Evolutionary conservation across 1,140 invertebrate genomes (phyloP), one percentile per base, ranked within the genome.

Genomic region (Atta texana): DNA sequence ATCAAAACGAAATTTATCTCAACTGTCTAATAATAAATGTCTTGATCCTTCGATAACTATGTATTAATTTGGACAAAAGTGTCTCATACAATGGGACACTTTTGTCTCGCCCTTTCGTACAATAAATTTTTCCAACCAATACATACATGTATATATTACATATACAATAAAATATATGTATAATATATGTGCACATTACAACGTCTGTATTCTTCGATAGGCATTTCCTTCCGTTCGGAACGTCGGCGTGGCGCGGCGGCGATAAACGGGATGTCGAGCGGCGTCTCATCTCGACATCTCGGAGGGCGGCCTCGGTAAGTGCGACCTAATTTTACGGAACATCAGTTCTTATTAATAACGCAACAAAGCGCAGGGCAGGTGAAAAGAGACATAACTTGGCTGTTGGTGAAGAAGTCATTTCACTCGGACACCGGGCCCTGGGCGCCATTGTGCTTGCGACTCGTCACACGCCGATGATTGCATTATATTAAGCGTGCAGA

Each of bases 311-410:
- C 5, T 34, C 5, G 57, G 77, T 94, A 95, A 94, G 94, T 94
- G 93, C 93, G 92, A 94, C 91, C 92, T 95, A 94, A 94, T 95
- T 95, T 95, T 94, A 92, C 93, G 93, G 92, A 85, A 93, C 93
- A 94, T 95, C 92, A 92, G 92, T 86, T 93, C 92, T 94, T 94
- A 94, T 94, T 94, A 94, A 94, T 91, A 91, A 91, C 66, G 55
- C 78, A 55, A 85, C 87, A 80, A 86, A 86, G 77, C 90, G 89
- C 66, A 85, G 87, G 78, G 85, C 85, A 86, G 81, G 75, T 85
- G 89, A 84, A 72, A 66, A 57, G 78, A 63, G 63, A 66, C 12
- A 31, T 77, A 51, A 53, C 66, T 75, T 24, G 53, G 31, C 64
- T 61, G 76, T 61, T 53, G 51, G 81, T 76, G 89, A 85, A 87